Evolutionary conservation across 2,888 invertebrate species (phyloP).

Genomic region (Druceiella hillmani): DNA sequence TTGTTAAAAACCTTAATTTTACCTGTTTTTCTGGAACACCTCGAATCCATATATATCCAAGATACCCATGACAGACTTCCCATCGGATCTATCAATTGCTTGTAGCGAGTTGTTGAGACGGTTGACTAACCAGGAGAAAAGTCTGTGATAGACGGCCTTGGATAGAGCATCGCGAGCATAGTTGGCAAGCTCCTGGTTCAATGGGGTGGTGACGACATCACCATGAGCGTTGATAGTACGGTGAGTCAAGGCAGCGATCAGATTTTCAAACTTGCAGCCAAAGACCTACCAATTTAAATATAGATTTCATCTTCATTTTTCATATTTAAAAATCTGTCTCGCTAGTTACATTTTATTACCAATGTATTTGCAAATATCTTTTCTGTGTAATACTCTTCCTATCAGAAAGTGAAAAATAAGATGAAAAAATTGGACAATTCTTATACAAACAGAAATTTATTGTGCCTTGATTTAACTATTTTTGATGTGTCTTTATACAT

Average conservation of each 20-base stretch:
- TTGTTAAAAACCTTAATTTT: too few species aligned
- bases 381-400: too few species aligned
- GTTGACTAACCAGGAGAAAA: constrained; percentile 86
- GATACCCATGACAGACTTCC: constrained; percentile 74
- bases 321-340: too few species aligned
- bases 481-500: too few species aligned
- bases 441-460: too few species aligned
- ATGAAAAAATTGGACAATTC: too few species aligned
- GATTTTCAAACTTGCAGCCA: too few species aligned
- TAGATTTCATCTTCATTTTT: too few species aligned
- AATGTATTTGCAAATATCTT: too few species aligned
- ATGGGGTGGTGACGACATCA: constrained; percentile 76
- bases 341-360: too few species aligned
- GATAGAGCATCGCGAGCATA: constrained; percentile 87
- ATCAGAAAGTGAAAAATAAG: too few species aligned
- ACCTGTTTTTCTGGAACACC: constrained; percentile 86
- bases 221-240: constrained; percentile 83
- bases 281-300: neutral
- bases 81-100: constrained; percentile 46
- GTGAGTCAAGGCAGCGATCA: constrained; percentile 71
- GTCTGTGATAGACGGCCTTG: constrained; percentile 85
- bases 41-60: constrained; percentile 94
- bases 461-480: too few species aligned
- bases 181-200: constrained; percentile 74
- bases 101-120: constrained; percentile 73